Percentiles rank a stretch among this genome's conserved stretches.
phyloP scores from a whole-genome alignment of 2,888 invertebrate species.

The Spicauda simplicius region DNA sequence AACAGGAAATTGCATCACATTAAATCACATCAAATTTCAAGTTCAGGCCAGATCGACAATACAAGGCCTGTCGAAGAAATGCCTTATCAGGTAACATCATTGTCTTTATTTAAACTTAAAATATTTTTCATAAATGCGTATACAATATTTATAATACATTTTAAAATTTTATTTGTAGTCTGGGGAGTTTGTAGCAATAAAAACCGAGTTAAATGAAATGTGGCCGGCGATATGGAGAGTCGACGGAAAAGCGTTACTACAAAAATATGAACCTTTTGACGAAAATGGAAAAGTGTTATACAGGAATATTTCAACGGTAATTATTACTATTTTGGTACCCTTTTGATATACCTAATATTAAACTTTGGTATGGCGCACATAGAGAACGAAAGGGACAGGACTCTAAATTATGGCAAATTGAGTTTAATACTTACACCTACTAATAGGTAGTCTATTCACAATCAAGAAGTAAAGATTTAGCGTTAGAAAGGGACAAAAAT shows the following conservation, averaged over 20 bases:
- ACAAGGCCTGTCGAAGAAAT: conserved; percentile 81
- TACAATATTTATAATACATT: background rate
- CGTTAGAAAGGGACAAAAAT: too few relatives aligned
- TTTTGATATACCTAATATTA: background rate
- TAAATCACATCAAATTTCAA: conserved; percentile 79
- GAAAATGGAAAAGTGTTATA: conserved; percentile 93
- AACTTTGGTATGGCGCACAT: too few relatives aligned
- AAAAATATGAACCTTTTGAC: conserved; percentile 93
- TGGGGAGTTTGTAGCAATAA: conserved; percentile 95
- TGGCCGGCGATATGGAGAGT: conserved; percentile 96
- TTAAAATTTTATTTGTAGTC: conserved; percentile 84
- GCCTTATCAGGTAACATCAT: conserved; percentile 82
- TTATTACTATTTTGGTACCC: conserved; percentile 14
- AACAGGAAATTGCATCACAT: conserved; percentile 76
- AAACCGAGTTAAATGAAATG: conserved; percentile 91
- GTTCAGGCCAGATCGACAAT: conserved; percentile 69
- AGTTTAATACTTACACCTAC: too few relatives aligned
- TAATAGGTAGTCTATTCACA: too few relatives aligned
- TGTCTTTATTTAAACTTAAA: background rate
- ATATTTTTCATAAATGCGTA: background rate
- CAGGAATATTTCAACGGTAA: conserved; percentile 94
- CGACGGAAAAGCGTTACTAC: conserved; percentile 92
- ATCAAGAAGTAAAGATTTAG: too few relatives aligned
- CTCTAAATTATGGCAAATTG: too few relatives aligned
- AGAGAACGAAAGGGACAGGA: too few relatives aligned